phyloP scores from a whole-genome alignment of 2,888 invertebrate species.

The Tipula helvola region DNA sequence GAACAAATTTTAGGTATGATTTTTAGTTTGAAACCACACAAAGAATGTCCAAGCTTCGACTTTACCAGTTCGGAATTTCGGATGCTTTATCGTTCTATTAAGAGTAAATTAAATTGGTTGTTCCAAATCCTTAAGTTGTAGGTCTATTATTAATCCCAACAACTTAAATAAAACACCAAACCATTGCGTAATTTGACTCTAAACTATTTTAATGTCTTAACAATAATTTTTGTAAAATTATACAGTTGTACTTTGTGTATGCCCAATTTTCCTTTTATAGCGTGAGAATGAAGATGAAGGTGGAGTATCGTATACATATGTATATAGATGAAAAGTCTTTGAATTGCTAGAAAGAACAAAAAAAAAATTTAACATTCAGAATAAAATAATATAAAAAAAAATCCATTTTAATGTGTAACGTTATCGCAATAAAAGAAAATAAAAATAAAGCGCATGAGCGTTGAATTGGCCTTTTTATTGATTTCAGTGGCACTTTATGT shows the following conservation, averaged over 20 bases:
- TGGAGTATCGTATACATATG: not conserved
- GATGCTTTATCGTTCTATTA: no score
- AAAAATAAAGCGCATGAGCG: conserved; percentile 20
- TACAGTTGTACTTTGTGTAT: not conserved
- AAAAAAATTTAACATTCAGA: not conserved
- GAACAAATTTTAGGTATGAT: no score
- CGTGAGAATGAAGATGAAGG: not conserved
- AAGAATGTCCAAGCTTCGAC: no score
- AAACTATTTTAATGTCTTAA: not conserved
- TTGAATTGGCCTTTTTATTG: conserved; percentile 20
- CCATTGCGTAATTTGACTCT: not conserved
- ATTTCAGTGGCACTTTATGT: conserved; percentile 21
- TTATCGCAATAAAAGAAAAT: not conserved
- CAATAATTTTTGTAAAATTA: not conserved
- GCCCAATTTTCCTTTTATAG: not conserved
- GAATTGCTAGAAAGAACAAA: not conserved
- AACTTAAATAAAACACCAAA: not conserved
- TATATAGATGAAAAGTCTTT: not conserved
- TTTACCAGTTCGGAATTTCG: no score
- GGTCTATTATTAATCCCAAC: not conserved
- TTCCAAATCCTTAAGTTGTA: not conserved
- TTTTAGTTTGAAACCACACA: no score
- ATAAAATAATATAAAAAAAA: not conserved
- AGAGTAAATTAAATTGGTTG: not conserved
- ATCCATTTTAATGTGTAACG: conserved; percentile 8